Percentiles rank a stretch among this genome's conserved stretches.
Evolutionary conservation across 2,797 vertebrate genomes (phyloP).

Genomic region (Tokudaia tokunoshimensis): DNA sequence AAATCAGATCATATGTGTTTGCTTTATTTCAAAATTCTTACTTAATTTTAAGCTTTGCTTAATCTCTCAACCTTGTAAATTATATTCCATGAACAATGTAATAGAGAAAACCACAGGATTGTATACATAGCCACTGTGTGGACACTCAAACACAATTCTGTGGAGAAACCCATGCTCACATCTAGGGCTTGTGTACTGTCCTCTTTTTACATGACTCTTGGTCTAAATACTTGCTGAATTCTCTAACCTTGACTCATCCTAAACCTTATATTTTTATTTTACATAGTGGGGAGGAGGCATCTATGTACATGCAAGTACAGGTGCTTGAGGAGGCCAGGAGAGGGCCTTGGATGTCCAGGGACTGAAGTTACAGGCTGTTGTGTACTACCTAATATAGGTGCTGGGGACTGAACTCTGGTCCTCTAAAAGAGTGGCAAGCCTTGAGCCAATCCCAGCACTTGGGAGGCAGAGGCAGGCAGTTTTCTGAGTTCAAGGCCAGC

Average conservation of each 20-base stretch:
- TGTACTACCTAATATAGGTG: background rate
- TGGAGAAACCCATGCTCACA: background rate
- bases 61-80: background rate
- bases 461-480: too few species aligned
- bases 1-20: background rate
- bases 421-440: background rate
- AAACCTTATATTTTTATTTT: background rate
- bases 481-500: too few species aligned
- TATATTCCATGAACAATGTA: background rate
- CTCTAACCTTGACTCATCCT: background rate
- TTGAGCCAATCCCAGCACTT: background rate
- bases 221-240: background rate
- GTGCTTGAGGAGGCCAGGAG: background rate
- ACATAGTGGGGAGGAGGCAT: background rate
- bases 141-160: background rate
- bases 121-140: too few species aligned
- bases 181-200: background rate
- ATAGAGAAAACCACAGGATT: background rate
- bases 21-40: background rate
- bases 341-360: background rate
- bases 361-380: background rate
- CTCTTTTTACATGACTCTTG: background rate
- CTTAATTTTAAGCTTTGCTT: background rate
- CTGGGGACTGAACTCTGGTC: background rate
- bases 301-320: background rate